Evolutionary conservation across 64 coral and sea anemone species (phyloP).

Genomic region (Catalaphyllia jardinei): DNA sequence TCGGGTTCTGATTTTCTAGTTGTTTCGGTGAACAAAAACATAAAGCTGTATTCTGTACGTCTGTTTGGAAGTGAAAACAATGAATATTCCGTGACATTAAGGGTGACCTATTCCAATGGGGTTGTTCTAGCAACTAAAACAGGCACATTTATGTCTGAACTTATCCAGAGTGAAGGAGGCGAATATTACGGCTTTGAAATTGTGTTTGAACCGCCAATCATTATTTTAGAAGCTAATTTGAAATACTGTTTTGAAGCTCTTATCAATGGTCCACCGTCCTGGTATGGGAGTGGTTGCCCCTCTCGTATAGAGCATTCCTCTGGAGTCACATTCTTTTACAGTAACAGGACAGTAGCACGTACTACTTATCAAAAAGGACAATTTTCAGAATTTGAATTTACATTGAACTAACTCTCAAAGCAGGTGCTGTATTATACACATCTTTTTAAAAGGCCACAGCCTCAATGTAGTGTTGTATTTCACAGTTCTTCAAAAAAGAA

Average conservation of each 20-base stretch:
- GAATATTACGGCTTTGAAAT: constrained; percentile 26
- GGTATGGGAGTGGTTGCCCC: constrained; percentile 5
- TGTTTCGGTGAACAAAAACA: constrained; percentile 4
- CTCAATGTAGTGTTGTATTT: no score
- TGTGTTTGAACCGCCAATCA: neutral
- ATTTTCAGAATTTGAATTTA: no score
- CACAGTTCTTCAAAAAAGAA: no score
- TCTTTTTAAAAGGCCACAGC: no score
- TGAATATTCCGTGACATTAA: neutral
- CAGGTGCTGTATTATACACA: no score
- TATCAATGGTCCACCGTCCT: constrained; percentile 25
- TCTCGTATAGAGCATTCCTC: neutral
- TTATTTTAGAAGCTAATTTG: neutral
- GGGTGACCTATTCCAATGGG: neutral
- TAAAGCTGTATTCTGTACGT: constrained; percentile 15
- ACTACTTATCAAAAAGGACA: no score
- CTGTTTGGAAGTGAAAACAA: constrained; percentile 21
- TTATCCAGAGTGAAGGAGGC: neutral
- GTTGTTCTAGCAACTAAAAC: neutral
- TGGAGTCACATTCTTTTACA: neutral
- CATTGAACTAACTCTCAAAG: no score
- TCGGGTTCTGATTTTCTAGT: neutral
- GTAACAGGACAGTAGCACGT: no score
- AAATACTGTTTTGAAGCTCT: neutral
- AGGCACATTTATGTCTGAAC: neutral